Base-by-base conservation (phyloP, 2,888 invertebrate species). In the Drosophila subsilvestris region DNA sequence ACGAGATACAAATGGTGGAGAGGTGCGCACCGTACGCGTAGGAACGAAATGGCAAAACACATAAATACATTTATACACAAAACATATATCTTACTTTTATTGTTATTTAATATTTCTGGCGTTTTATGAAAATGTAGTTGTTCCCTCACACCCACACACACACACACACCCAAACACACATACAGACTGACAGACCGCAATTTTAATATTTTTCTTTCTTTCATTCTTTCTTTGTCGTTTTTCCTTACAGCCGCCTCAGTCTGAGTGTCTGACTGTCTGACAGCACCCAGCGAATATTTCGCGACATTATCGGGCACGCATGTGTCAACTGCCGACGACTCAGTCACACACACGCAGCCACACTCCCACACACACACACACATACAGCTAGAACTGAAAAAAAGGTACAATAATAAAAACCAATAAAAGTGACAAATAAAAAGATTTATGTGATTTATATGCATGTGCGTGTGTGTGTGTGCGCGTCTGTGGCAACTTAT, bases 361-460 rank as follows among this genome's bases (percentile, higher is more conserved):
- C 25, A 42, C 51, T 49, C 45, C 37, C 22, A 25, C 56, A 42
- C 25, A 29, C 42, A 29, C 29, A 44, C 14, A 29, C 43, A 59
- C n/a, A n/a, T 25, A 18, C 25, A 48, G 37, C 12, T 45, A 55
- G 14, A 48, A 51, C 55, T 58, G 65, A 68, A 68, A 88, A 20
- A 82, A 82, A 84, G 86, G 86, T 84, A 84, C 86, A 86, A 86
- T 88, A 88, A 84, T 84, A 84, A 88, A 86, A 88, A 75, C 85
- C 82, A 88, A 86, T 86, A 86, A 86, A 86, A 88, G 78, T 84
- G 89, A 86, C 89, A 86, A 86, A 86, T 88, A 88, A 86, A 88
- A 86, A 88, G 89, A 86, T 86, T 86, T 88, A 86, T 86, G 82
- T 68, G 78, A 79, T 78, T 78, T 78, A 72, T 84, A 73, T 78